Conservation (phyloP, 2,113 vertebrate genomes). For the Speoplatyrhinus poulsoni region DNA sequence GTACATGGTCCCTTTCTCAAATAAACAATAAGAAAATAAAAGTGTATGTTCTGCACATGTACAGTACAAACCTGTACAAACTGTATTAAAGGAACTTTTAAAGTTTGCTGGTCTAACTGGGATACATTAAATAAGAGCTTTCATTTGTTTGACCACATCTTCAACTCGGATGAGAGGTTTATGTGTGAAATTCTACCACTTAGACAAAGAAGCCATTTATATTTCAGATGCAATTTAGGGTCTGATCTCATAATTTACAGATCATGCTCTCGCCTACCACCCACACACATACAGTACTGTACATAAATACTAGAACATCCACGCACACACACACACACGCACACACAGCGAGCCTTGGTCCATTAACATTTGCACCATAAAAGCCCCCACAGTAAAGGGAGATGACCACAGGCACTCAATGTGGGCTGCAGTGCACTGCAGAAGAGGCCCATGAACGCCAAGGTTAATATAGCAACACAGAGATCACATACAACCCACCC, state of each 20-base stretch:
- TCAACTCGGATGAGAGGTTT: not conserved
- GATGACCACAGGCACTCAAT: conserved; percentile 47
- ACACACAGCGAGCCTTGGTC: conserved; percentile 12
- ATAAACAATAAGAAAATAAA: no score
- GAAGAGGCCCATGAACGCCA: conserved; percentile 44
- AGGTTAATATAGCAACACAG: conserved; percentile 33
- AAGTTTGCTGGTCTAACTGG: not conserved
- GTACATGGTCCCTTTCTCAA: no score
- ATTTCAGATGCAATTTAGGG: conserved; percentile 19
- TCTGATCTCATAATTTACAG: not conserved
- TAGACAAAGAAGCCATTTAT: no score
- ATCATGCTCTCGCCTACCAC: conserved; percentile 2
- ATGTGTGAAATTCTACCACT: not conserved
- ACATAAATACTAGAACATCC: not conserved
- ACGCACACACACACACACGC: not conserved
- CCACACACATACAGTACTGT: no score
- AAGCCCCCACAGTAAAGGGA: conserved; percentile 54
- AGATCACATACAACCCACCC: not conserved
- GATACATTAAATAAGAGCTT: no score
- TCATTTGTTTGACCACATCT: no score
- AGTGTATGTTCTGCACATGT: no score
- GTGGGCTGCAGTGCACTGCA: conserved; percentile 46
- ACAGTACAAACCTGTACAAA: no score
- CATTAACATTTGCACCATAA: conserved; percentile 52
- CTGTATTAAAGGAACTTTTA: no score